Base-by-base conservation (phyloP, 2,888 invertebrate species). In the Xestia ashworthii region DNA sequence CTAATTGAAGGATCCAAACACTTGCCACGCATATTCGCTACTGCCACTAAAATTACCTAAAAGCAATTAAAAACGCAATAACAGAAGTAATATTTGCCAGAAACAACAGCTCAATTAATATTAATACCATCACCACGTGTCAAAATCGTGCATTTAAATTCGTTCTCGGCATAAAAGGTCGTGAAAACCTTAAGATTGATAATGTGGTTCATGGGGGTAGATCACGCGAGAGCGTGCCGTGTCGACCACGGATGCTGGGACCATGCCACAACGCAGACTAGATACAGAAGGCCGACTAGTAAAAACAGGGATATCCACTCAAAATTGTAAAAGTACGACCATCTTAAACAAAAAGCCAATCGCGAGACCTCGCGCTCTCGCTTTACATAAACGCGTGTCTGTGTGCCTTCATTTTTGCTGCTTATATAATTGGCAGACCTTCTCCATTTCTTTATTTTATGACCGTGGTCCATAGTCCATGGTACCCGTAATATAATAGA, bases 141-240 rank as follows among this genome's bases (percentile, higher is more conserved):
- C 84, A 86, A 70, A 82, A 83, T 81, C 80, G 85, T 83, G 83
- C 84, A 84, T 86, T 87, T 78, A 75, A 89, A 88, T 89, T 88
- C 81, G 86, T 87, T 83, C 67, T 72, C 65, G 76, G 71, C 46
- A 53, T 81, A 86, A 81, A 84, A 86, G 77, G 86, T 90, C 91
- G 91, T 92, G 91, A 88, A 86, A 89, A 87, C 87, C 86, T 85
- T 87, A 85, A 83, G 89, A 91, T 92, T 89, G 88, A 87, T 80
- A 89, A 86, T 83, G 84, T 87, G 83, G 81, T 90, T 87, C 89
- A 92, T 90, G 90, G 85, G 90, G 86, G 84, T 89, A 88, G 89
- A 92, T 92, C 93, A 93, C 92, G 93, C 92, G 88, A 92, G 90
- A 90, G 76, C 91, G 90, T 90, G 91, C 84, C 85, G 76, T 25